These are phyloP conservation scores for Struthidea cinerea DNA, from an alignment of 2,113 vertebrate species.

Conservation along the genomic window DNA sequence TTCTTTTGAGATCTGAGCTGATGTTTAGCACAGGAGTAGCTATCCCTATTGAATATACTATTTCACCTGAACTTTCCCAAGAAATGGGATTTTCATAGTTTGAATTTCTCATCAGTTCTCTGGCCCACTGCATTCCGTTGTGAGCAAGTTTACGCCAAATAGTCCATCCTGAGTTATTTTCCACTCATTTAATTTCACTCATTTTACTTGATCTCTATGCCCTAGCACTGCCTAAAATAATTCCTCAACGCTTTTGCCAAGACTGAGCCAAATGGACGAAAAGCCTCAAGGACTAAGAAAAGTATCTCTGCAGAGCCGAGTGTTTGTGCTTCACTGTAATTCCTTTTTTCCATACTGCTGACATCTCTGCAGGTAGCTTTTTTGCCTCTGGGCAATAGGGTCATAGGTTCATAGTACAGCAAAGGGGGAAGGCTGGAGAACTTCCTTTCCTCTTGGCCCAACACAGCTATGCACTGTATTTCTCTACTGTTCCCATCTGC, in stretches of 20 bases:
- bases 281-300: conserved; percentile 1
- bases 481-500: conserved; percentile 45
- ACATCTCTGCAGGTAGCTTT: conserved; percentile 51
- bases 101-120: not conserved
- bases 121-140: not conserved
- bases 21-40: not conserved
- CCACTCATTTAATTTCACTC: not conserved
- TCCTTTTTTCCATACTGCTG: not conserved
- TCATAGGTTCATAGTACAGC: conserved; percentile 18
- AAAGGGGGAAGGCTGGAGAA: conserved; percentile 30
- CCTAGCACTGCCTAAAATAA: not conserved
- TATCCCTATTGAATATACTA: not conserved
- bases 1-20: not conserved
- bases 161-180: not conserved
- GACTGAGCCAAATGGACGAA: not conserved
- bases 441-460: conserved; percentile 42
- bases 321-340: not conserved
- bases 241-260: not conserved
- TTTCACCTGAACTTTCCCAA: not conserved
- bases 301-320: not conserved
- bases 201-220: not conserved
- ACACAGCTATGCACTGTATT: not conserved
- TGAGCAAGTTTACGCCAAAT: not conserved
- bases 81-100: not conserved
- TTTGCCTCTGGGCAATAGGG: conserved; percentile 42